phyloP scores from a whole-genome alignment of 2,888 invertebrate species.

The Acanthosepion esculentum region DNA sequence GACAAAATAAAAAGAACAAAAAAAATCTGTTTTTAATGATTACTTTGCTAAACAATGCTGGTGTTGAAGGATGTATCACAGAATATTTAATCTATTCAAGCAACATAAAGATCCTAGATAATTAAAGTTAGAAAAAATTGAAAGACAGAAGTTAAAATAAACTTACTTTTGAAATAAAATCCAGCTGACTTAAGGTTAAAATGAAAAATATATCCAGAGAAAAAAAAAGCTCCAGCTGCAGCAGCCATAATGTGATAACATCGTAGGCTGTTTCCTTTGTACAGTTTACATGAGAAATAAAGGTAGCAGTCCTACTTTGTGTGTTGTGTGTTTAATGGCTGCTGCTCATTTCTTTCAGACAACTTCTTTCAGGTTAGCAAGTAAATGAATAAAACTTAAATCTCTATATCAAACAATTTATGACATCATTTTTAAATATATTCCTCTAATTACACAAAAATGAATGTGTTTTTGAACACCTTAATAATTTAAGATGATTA shows the following conservation, averaged over 20 bases:
- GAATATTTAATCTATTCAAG: not conserved
- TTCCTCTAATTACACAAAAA: not conserved
- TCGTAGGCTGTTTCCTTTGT: not conserved
- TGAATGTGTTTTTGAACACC: not conserved
- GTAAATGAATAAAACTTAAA: not conserved
- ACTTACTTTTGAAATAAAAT: not conserved
- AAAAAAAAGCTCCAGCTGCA: not conserved
- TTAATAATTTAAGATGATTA: not conserved
- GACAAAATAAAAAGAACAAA: not conserved
- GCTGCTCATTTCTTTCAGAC: not conserved
- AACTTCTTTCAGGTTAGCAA: not conserved
- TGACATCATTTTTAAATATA: not conserved
- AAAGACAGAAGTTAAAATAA: not conserved
- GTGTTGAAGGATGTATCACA: not conserved
- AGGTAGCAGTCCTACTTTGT: not conserved
- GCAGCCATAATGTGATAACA: slow-evolving; percentile 33
- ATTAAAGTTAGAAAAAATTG: not conserved
- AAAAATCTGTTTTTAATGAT: not conserved
- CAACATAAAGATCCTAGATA: not conserved
- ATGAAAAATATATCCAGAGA: not conserved
- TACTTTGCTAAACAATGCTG: not conserved
- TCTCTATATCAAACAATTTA: not conserved
- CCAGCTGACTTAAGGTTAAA: not conserved
- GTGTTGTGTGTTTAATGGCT: not conserved
- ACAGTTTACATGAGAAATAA: not conserved